Conservation (phyloP, 2,113 vertebrate genomes). For the Cryptomyrus ogoouensis region DNA sequence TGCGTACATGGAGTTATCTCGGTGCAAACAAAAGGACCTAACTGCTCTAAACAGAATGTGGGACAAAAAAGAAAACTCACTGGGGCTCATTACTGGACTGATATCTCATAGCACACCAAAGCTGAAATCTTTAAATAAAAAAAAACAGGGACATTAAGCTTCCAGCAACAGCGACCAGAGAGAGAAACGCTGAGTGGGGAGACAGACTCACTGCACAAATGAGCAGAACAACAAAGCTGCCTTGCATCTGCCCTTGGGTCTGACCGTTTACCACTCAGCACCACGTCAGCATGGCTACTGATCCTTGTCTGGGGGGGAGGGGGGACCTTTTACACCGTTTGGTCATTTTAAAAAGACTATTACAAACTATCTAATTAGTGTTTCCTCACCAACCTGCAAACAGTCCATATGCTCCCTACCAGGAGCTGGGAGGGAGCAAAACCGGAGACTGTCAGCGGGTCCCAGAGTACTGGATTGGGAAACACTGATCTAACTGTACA, state of each 20-base stretch:
- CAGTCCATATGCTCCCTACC: not conserved
- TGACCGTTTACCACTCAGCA: not conserved
- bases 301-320: not conserved
- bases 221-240: not conserved
- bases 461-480: not conserved
- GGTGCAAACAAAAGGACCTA: not conserved
- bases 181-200: not conserved
- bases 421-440: not conserved
- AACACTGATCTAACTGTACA: not conserved
- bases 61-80: not conserved
- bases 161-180: not conserved
- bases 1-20: not conserved
- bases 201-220: not conserved
- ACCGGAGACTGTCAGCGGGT: not conserved
- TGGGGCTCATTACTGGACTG: not conserved
- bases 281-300: not conserved
- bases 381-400: not conserved
- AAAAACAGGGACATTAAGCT: not conserved
- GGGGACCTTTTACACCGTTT: not conserved
- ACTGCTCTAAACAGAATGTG: not conserved
- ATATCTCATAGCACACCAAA: not conserved
- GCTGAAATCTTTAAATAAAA: not conserved
- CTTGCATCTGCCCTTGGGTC: not conserved
- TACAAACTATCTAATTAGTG: not conserved
- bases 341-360: constrained; percentile 1